Evolutionary conservation across 2,888 invertebrate genomes (phyloP), one percentile per base, ranked within the genome.

Genomic region (Lochmaea capreae): DNA sequence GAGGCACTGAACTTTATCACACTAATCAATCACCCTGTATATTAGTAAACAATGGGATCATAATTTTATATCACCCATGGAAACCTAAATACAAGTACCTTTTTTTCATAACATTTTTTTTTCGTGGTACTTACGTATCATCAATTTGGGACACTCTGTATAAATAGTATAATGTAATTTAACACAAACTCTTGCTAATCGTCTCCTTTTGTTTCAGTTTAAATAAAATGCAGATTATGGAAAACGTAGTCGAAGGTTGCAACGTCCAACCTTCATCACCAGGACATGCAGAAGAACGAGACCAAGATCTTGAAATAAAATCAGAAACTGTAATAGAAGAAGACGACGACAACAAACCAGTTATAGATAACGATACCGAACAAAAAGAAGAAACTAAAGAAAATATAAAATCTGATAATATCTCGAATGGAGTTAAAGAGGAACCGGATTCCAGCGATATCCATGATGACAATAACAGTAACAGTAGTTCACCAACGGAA

Each of bases 181-280:
- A n/a, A n/a, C 9, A 14, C 3, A 63, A 5, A 5, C 8, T 12
- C 14, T 54, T 52, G 49, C 12, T 62, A 39, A 67, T 67, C 71
- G n/a, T 42, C 67, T 81, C 16, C 9, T 52, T 76, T 83, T 84
- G 76, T 89, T 88, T 18, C 87, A 91, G 90, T 78, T 84, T 90
- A 80, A 90, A 89, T 87, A 90, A 89, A 84, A 90, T 90, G 90
- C 90, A 90, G 83, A 89, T 89, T 63, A 90, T 90, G 89, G 90
- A 90, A 76, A 88, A 88, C 79, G 89, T 88, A 11, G 84, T 86
- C 74, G 88, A 88, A 79, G 89, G 88, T 72, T 85, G 86, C 76
- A 86, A 86, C 61, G 83, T 84, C 9, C 85, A 86, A 74, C 87
- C 86, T 33, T 86, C 87, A 10, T 87, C 87, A 16, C 87, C 87